Evolutionary conservation across 2,797 vertebrate species (phyloP).

Genomic region (Rallus crepitans): DNA sequence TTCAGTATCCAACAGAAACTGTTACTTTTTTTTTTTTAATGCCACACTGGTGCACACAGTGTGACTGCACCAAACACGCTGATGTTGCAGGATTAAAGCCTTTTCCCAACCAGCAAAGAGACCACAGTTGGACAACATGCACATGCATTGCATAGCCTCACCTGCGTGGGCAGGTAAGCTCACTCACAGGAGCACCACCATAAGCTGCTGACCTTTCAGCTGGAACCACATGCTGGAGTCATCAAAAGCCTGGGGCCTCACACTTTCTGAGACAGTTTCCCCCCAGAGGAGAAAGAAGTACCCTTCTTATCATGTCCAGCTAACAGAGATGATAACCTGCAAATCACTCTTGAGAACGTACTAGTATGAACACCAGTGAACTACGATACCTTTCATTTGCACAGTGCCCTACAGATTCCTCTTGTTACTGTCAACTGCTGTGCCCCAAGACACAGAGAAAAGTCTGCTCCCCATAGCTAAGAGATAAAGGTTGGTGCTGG

Average conservation of each 20-base stretch:
- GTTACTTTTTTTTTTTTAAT: background rate
- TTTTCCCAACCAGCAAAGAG: background rate
- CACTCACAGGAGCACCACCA: fast-evolving
- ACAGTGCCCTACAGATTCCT: background rate
- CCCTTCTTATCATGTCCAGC: background rate
- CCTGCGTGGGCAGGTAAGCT: fast-evolving
- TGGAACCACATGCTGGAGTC: fast-evolving
- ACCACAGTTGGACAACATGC: fast-evolving
- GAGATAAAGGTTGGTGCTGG: background rate
- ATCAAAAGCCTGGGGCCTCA: background rate
- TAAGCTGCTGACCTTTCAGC: background rate
- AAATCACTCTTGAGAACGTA: background rate
- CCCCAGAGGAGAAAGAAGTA: background rate
- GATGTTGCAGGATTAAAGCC: background rate
- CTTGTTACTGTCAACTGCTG: background rate
- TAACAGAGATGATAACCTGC: background rate
- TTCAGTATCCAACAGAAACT: background rate
- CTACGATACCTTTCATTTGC: fast-evolving
- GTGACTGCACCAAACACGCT: fast-evolving
- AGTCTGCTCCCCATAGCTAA: background rate
- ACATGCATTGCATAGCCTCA: fast-evolving
- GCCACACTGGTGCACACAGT: background rate
- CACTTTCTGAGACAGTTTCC: background rate
- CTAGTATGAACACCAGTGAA: background rate
- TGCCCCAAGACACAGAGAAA: background rate